Evolutionary conservation across 1,140 invertebrate species (phyloP).

Genomic region (Semibalanus balanoides): DNA sequence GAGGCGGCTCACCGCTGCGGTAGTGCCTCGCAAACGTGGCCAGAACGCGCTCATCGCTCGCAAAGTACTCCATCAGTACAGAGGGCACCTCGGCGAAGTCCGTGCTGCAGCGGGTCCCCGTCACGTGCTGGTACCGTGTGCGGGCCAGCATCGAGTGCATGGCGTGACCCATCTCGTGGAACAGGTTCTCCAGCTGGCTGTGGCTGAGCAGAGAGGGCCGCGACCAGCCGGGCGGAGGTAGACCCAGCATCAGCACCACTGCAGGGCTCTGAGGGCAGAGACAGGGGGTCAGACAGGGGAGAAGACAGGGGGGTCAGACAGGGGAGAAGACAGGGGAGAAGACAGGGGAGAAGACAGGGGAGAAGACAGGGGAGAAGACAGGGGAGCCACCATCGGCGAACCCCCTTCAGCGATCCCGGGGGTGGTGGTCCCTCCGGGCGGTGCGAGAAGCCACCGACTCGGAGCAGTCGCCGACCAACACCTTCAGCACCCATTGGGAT

Average conservation of each 20-base stretch:
- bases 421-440: too few relatives aligned
- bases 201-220: slow-evolving; percentile 63
- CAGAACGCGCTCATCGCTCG: slow-evolving; percentile 69
- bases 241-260: slow-evolving; percentile 84
- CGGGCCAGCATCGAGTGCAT: slow-evolving; percentile 95
- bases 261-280: slow-evolving; percentile 42
- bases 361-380: too few relatives aligned
- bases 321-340: too few relatives aligned
- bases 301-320: too few relatives aligned
- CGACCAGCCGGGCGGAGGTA: slow-evolving; percentile 54
- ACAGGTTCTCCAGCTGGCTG: slow-evolving; percentile 82
- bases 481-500: too few relatives aligned
- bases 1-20: slow-evolving; percentile 69
- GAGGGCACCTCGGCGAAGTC: slow-evolving; percentile 98
- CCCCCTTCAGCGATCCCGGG: too few relatives aligned
- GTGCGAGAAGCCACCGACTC: too few relatives aligned
- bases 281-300: too few relatives aligned
- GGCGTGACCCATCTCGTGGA: slow-evolving; percentile 98
- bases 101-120: slow-evolving; percentile 88
- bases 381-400: too few relatives aligned
- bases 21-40: slow-evolving; percentile 79
- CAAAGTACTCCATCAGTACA: slow-evolving; percentile 96
- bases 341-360: too few relatives aligned
- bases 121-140: slow-evolving; percentile 91
- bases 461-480: too few relatives aligned